Conservation (phyloP, 23 tunicate genomes). For the Phallusia fumigata region DNA sequence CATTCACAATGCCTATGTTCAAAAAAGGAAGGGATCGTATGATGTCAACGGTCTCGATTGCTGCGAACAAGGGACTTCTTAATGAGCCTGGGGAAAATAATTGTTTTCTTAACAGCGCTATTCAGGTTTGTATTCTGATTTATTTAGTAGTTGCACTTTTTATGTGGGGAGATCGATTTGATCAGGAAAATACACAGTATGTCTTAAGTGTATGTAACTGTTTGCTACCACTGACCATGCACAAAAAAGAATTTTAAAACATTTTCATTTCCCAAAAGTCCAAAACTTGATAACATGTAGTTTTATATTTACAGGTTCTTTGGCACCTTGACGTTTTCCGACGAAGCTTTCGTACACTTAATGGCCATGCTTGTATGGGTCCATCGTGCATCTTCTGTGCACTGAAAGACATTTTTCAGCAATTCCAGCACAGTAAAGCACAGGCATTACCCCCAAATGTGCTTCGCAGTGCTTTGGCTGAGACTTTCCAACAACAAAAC, state of each 20-base stretch:
- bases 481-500: conserved; percentile 74
- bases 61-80: conserved; percentile 69
- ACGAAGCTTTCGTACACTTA: conserved; percentile 62
- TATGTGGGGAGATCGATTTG: too few relatives aligned
- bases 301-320: conserved; percentile 77
- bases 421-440: conserved; percentile 82
- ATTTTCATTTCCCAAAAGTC: too few relatives aligned
- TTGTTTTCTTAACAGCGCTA: conserved; percentile 96
- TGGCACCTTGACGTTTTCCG: conserved; percentile 96
- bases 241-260: too few relatives aligned
- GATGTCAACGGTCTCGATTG: conserved; percentile 43
- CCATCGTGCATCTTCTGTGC: conserved; percentile 95
- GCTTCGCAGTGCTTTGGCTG: conserved; percentile 74
- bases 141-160: too few relatives aligned
- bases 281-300: too few relatives aligned
- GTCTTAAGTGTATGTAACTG: too few relatives aligned
- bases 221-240: too few relatives aligned
- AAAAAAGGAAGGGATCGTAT: conserved; percentile 15
- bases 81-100: conserved; percentile 97
- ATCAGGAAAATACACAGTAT: too few relatives aligned
- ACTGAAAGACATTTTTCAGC: conserved; percentile 70
- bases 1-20: background rate
- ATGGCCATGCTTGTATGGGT: conserved; percentile 86
- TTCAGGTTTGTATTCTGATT: conserved; percentile 47
- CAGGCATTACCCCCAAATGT: conserved; percentile 74